These are phyloP conservation scores for Nephrotoma flavescens DNA, from an alignment of 2,888 invertebrate species.

Conservation along the genomic window DNA sequence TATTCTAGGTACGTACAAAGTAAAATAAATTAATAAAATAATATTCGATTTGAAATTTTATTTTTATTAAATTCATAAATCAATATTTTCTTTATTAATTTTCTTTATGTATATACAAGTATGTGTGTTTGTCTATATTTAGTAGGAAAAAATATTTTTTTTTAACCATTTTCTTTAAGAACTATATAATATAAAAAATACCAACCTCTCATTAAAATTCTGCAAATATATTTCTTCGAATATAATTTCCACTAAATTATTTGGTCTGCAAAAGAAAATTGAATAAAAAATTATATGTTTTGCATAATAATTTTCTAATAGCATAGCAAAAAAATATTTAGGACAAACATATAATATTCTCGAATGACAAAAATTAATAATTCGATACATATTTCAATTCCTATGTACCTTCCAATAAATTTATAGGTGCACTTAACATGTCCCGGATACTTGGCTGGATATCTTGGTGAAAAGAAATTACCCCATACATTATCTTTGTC, in stretches of 20 bases:
- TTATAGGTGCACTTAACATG: slow-evolving; percentile 80
- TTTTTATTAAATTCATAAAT: neutral
- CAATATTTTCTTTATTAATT: neutral
- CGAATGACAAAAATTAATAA: neutral
- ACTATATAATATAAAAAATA: neutral
- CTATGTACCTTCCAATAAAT: slow-evolving; percentile 62
- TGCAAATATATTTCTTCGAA: slow-evolving; percentile 57
- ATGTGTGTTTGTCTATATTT: too few relatives aligned
- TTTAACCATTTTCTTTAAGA: neutral
- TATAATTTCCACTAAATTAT: slow-evolving; percentile 49
- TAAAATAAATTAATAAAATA: neutral
- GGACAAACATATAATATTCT: neutral
- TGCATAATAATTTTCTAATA: slow-evolving; percentile 52
- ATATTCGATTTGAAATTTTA: neutral
- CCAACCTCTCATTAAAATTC: slow-evolving; percentile 3
- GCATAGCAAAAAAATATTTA: slow-evolving; percentile 12
- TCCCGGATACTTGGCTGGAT: slow-evolving; percentile 90
- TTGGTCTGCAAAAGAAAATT: slow-evolving; percentile 18
- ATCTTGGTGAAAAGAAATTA: slow-evolving; percentile 80
- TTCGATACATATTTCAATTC: neutral
- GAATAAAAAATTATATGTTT: slow-evolving; percentile 19
- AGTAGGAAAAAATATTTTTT: neutral
- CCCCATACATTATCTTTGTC: slow-evolving; percentile 55
- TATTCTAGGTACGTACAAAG: neutral
- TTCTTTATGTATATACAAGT: neutral